These are phyloP conservation scores for Cephus pulcher DNA, from an alignment of 2,888 invertebrate species.

Conservation along the genomic window DNA sequence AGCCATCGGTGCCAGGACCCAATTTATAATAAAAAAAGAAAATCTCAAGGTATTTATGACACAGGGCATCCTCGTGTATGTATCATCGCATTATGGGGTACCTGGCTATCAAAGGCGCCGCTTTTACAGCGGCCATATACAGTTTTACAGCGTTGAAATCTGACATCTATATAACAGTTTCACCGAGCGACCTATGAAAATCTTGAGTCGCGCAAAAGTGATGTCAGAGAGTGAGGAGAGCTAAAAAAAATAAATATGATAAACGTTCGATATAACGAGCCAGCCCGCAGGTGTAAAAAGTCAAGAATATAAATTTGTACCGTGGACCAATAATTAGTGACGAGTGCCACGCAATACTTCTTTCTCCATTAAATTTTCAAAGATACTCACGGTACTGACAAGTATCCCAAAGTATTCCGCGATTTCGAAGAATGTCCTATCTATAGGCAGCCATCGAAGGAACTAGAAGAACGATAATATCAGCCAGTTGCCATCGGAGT, in stretches of 20 bases:
- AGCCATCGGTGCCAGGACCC: conserved; percentile 30
- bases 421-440: conserved; percentile 17
- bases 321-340: not conserved
- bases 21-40: conserved; percentile 36
- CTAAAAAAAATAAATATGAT: not conserved
- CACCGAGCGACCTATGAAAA: conserved; percentile 16
- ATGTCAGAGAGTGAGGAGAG: not conserved
- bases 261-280: not conserved
- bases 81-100: conserved; percentile 43
- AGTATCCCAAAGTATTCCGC: not conserved
- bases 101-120: conserved; percentile 59
- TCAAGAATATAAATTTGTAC: not conserved
- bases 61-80: conserved; percentile 35
- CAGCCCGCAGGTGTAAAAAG: not conserved
- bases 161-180: conserved; percentile 59
- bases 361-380: not conserved
- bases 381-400: not conserved
- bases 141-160: conserved; percentile 61
- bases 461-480: conserved; percentile 24
- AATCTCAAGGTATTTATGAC: conserved; percentile 57
- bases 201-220: not conserved
- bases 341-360: not conserved
- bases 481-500: conserved; percentile 17
- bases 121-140: conserved; percentile 50
- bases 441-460: conserved; percentile 26